These are phyloP conservation scores for Hydrozoanthus gracilis DNA, from an alignment of 92 coral and sea anemone species.

Conservation along the genomic window DNA sequence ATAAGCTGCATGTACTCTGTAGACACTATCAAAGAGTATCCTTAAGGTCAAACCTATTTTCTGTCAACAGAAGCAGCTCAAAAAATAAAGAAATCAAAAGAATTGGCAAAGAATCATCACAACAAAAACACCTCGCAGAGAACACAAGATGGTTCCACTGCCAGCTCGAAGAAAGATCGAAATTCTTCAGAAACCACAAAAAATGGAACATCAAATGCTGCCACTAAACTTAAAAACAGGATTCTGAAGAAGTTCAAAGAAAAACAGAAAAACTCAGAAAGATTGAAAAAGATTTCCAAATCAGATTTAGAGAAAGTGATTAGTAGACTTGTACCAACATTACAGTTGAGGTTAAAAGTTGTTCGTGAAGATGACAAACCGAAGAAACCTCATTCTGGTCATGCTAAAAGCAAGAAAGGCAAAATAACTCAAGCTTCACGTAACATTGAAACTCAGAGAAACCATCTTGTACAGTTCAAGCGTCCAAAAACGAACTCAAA, in stretches of 20 bases:
- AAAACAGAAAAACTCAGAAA: not conserved
- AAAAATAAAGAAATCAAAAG: slow-evolving; percentile 23
- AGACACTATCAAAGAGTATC: too few relatives aligned
- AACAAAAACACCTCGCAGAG: not conserved
- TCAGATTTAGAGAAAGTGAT: slow-evolving; percentile 32
- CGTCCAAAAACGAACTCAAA: not conserved
- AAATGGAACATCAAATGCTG: slow-evolving; percentile 1
- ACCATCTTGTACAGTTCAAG: not conserved
- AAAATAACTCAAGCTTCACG: not conserved
- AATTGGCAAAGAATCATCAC: not conserved
- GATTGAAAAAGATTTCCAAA: not conserved
- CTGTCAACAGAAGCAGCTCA: slow-evolving; percentile 41
- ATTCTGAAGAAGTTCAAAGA: not conserved
- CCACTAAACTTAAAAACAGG: slow-evolving; percentile 7
- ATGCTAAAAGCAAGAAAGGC: not conserved
- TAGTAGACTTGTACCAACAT: slow-evolving; percentile 2
- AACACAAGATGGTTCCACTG: slow-evolving; percentile 19
- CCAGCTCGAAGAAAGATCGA: not conserved
- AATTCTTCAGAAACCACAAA: slow-evolving; percentile 46
- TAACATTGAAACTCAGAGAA: not conserved
- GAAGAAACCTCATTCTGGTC: not conserved
- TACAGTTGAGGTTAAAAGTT: slow-evolving; percentile 20
- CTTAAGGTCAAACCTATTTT: not conserved
- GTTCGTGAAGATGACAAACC: slow-evolving; percentile 8
- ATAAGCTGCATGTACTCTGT: too few relatives aligned